Evolutionary conservation across 2,888 invertebrate species (phyloP).

Genomic region (Leptinotarsa rubiginosa): DNA sequence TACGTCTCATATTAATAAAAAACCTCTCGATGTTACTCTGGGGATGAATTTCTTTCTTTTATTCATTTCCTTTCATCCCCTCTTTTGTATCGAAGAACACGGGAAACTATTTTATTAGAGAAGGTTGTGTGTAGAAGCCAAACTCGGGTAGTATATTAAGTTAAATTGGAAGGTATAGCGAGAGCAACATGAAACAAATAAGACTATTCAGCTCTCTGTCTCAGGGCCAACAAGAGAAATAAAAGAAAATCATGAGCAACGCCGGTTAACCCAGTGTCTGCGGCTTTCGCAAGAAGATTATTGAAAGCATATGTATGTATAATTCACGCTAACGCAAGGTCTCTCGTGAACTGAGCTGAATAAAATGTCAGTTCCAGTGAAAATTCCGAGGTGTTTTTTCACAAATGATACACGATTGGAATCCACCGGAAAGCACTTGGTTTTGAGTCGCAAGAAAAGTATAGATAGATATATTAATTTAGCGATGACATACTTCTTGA

Average conservation of each 20-base stretch:
- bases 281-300: conserved; percentile 15
- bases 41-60: not conserved
- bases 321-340: conserved; percentile 4
- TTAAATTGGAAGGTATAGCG: conserved; percentile 31
- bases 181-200: conserved; percentile 30
- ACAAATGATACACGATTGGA: not conserved
- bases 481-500: too few relatives aligned
- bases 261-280: conserved; percentile 28
- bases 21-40: too few relatives aligned
- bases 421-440: not conserved
- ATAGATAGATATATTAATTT: too few relatives aligned
- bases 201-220: conserved; percentile 26
- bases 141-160: conserved; percentile 17
- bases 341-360: not conserved
- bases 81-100: not conserved
- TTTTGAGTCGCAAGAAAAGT: not conserved
- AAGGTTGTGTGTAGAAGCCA: conserved; percentile 6
- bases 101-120: not conserved
- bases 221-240: conserved; percentile 16
- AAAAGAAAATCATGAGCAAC: conserved; percentile 19
- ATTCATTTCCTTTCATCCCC: not conserved
- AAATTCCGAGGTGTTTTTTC: not conserved
- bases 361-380: not conserved
- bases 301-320: conserved; percentile 9
- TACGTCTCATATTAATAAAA: too few relatives aligned